Conservation (phyloP, 2,888 invertebrate species). For the Elegia similella region DNA sequence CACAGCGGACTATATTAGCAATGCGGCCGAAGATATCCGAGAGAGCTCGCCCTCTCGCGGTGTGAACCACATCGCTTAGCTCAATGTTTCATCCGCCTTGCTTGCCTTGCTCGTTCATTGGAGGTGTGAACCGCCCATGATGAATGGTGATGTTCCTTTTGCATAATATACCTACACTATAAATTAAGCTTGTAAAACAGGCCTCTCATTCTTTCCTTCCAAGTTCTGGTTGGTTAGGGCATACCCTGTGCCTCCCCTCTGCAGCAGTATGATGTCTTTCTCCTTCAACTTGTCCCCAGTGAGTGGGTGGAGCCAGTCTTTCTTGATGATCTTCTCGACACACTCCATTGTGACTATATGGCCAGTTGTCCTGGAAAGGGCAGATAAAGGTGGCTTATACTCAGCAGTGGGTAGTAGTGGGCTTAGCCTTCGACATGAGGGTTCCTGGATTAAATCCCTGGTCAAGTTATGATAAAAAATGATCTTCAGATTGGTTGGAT, state of each 20-base stretch:
- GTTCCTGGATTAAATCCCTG: too few relatives aligned
- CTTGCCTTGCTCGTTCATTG: too few relatives aligned
- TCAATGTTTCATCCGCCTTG: too few relatives aligned
- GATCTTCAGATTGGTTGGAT: too few relatives aligned
- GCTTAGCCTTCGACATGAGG: too few relatives aligned
- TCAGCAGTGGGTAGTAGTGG: too few relatives aligned
- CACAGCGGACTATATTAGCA: too few relatives aligned
- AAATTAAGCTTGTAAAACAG: conserved; percentile 89
- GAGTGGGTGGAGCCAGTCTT: conserved; percentile 97
- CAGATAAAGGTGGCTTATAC: too few relatives aligned
- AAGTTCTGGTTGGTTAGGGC: conserved; percentile 92
- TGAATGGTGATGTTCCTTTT: background rate
- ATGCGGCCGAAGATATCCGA: too few relatives aligned
- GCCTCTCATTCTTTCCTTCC: conserved; percentile 90
- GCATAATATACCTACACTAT: conserved; percentile 1
- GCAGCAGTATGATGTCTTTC: conserved; percentile 94
- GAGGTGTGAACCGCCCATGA: background rate
- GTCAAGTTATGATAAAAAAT: too few relatives aligned
- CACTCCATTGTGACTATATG: conserved; percentile 98
- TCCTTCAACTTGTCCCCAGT: conserved; percentile 92
- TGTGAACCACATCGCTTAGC: too few relatives aligned
- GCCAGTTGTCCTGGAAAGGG: conserved; percentile 85
- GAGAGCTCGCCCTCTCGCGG: too few relatives aligned
- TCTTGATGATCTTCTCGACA: conserved; percentile 96
- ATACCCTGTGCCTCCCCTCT: conserved; percentile 98